Conservation (phyloP, 2,888 invertebrate genomes). For the Dastarcus helophoroides region DNA sequence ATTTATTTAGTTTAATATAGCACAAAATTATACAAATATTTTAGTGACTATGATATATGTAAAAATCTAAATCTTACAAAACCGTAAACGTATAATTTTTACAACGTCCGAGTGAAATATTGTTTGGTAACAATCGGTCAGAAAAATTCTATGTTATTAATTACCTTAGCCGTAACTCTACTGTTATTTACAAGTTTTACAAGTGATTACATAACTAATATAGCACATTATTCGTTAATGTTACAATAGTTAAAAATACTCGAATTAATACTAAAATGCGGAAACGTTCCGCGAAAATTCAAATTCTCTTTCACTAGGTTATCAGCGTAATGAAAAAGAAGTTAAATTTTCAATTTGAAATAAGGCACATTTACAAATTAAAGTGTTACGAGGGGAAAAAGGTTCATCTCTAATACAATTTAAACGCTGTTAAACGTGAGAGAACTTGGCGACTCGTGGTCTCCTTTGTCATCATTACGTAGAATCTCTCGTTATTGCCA, state of each 20-base stretch:
- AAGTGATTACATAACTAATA: slow-evolving; percentile 19
- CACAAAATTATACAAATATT: slow-evolving; percentile 26
- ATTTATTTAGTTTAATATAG: slow-evolving; percentile 28
- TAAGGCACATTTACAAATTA: slow-evolving; percentile 16
- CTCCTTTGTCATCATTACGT: too few species aligned
- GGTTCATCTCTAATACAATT: slow-evolving; percentile 30
- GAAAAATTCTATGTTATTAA: slow-evolving; percentile 13
- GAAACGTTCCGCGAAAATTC: slow-evolving; percentile 15
- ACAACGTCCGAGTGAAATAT: slow-evolving; percentile 16
- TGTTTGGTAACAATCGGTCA: slow-evolving; percentile 15
- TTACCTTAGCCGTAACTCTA: slow-evolving; percentile 21
- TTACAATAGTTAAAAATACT: slow-evolving; percentile 6
- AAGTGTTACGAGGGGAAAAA: slow-evolving; percentile 2
- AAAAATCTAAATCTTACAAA: slow-evolving; percentile 10
- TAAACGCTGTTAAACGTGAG: slow-evolving; percentile 29
- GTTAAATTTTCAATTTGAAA: slow-evolving; percentile 7
- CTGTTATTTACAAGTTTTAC: slow-evolving; percentile 27
- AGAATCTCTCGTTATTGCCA: slow-evolving; percentile 12
- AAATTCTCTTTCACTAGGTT: slow-evolving; percentile 32
- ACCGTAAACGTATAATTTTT: slow-evolving; percentile 11
- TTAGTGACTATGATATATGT: slow-evolving; percentile 18
- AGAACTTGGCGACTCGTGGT: slow-evolving; percentile 21
- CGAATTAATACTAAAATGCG: slow-evolving; percentile 5
- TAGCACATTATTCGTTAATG: slow-evolving; percentile 18
- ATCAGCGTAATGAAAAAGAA: slow-evolving; percentile 29